Base-by-base conservation (phyloP, 2,888 invertebrate genomes). In the Trichopria drosophilae region DNA sequence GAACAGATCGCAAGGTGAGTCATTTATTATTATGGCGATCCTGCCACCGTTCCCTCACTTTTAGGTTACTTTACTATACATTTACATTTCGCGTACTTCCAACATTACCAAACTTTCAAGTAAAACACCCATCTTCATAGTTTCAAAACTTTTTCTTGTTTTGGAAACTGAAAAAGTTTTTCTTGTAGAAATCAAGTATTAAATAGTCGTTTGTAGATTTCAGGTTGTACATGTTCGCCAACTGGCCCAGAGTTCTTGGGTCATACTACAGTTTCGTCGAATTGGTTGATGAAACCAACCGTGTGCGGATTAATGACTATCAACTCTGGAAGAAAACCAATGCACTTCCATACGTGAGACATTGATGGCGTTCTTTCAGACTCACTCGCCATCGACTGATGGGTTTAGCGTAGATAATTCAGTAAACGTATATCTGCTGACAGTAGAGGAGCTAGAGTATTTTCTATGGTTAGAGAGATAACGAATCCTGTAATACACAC, bases 1-100 rank as follows among this genome's bases (percentile, higher is more conserved):
- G 72, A 88, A 87, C 69, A 82, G 81, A 40, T 83, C 85, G 64
- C 80, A 84, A 80, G 86, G 90, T 87, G 75, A 76, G 78, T 73
- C 62, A 52, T 51, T 50, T 45, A 40, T 51, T 36, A 42, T 26
- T 34, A 43, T 32, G 34, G 37, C 23, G 19, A 29, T 20, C 29
- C 32, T 26, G 36, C 18, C 12, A 43, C 53, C 45, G 32, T 41
- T 57, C 20, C 39, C 20, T 35, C 16, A 28, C 31, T 62, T 58
- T 58, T 34, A 62, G 61, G 60, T 66, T 64, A 63, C 41, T 43
- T 35, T 23, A 7, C 4, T 5, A 37, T 39, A n/a, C 15, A n/a
- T 4, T 45, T 31, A 3, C 3, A 6, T 6, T 18, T 19, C 5
- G n/a, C n/a, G n/a, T n/a, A n/a, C n/a, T n/a, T n/a, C n/a, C n/a